Base-by-base conservation (phyloP, 2,888 invertebrate species). In the Eulithis prunata region DNA sequence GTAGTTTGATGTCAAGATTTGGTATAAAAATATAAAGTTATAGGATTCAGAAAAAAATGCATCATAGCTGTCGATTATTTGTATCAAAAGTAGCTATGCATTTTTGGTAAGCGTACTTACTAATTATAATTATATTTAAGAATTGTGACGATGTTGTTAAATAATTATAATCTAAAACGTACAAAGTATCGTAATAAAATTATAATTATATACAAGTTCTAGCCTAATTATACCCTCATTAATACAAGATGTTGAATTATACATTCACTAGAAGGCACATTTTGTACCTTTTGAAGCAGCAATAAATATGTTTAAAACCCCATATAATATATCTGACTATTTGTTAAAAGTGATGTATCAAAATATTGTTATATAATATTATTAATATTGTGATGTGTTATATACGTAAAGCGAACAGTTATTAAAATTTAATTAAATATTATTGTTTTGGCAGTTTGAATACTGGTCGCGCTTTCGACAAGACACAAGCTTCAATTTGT, bases 391-490 rank as follows among this genome's bases (percentile, higher is more conserved):
- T 79, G 78, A 78, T 76, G 75, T 77, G 75, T 77, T 71, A 62
- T 71, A 74, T 68, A 71, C 63, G 72, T 84, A 84, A 87, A 87
- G 85, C 88, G 83, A 84, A 80, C 4, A 49, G 41, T 79, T 83
- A 78, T n/a, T n/a, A n/a, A n/a, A n/a, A n/a, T 76, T 77, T 79
- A 73, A 77, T 75, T 83, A 78, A 80, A 81, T 84, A 82, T 83
- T 83, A 80, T 78, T 78, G 81, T 83, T 91, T 92, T 91, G 91
- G 90, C 90, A 89, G 87, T 89, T 67, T 86, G 70, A 90, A 91
- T 90, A 91, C 89, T 90, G 89, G 81, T 89, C 81, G 85, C 90
- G 85, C 84, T 85, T 74, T 75, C 81, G 88, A 91, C 91, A 86
- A 82, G 79, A 91, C 91, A 91, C 82, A 91, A 91, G 91, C 91